Evolutionary conservation across 2,113 vertebrate species (phyloP).

Genomic region (Paraplagusia blochii): DNA sequence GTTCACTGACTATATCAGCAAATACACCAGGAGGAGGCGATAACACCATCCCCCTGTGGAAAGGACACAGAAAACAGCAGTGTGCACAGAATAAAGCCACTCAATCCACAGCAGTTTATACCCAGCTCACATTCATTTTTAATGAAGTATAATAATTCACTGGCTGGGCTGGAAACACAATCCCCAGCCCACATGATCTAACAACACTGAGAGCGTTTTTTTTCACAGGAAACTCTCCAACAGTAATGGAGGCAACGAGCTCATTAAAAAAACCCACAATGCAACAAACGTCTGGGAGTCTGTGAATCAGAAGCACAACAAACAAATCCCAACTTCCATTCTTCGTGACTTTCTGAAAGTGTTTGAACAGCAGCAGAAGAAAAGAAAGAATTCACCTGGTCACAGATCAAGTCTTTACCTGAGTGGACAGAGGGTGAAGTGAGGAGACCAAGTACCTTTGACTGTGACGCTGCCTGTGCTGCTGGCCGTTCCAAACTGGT

Average conservation of each 20-base stretch:
- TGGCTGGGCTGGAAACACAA: constrained; percentile 58
- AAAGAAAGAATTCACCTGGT: too few relatives aligned
- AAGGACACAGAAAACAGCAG: constrained; percentile 59
- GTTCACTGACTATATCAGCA: constrained; percentile 54
- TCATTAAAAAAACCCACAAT: constrained; percentile 36
- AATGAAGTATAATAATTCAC: constrained; percentile 72
- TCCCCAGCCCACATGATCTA: constrained; percentile 53
- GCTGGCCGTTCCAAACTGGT: constrained; percentile 92
- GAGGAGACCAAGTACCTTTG: constrained; percentile 82
- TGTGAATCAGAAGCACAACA: constrained; percentile 16
- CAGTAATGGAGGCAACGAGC: constrained; percentile 6
- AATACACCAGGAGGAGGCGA: constrained; percentile 47
- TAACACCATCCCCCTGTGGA: constrained; percentile 53
- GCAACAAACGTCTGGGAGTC: constrained; percentile 29
- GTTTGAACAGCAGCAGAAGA: too few relatives aligned
- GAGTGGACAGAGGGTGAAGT: constrained; percentile 9
- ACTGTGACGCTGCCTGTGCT: constrained; percentile 88
- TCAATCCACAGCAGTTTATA: constrained; percentile 52
- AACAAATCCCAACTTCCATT: background rate
- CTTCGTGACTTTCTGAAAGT: constrained; percentile 10
- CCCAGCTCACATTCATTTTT: constrained; percentile 69
- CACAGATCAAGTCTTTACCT: too few relatives aligned
- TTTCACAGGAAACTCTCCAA: constrained; percentile 22
- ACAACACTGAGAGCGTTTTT: constrained; percentile 37
- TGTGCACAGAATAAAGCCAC: constrained; percentile 44